These are phyloP conservation scores for Flabesymbios commensalis DNA, from an alignment of 2,888 invertebrate species.

Conservation along the genomic window DNA sequence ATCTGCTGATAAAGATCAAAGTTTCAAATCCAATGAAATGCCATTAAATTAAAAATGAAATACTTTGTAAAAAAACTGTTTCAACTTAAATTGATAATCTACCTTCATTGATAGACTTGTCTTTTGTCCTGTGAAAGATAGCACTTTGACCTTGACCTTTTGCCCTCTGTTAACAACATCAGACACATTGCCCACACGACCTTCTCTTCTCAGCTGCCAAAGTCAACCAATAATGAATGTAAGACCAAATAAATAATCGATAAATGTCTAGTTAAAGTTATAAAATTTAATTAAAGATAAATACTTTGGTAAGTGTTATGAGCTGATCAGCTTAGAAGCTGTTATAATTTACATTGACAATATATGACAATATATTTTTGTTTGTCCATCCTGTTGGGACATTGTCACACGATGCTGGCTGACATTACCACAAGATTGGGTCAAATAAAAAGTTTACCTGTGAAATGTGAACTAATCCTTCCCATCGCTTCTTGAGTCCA, in stretches of 20 bases:
- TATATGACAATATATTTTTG: too few species aligned
- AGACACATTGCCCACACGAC: slow-evolving; percentile 88
- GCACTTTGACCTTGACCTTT: slow-evolving; percentile 78
- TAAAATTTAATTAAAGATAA: too few species aligned
- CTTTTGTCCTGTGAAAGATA: slow-evolving; percentile 91
- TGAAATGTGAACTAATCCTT: slow-evolving; percentile 97
- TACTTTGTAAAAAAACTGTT: background rate
- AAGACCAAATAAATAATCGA: too few species aligned
- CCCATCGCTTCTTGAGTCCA: slow-evolving; percentile 83
- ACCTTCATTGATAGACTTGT: slow-evolving; percentile 91
- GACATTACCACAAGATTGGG: too few species aligned
- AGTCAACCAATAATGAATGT: background rate
- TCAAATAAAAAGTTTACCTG: slow-evolving; percentile 52
- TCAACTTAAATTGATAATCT: slow-evolving; percentile 4
- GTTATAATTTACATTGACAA: too few species aligned
- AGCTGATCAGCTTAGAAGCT: too few species aligned
- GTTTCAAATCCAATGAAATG: too few species aligned
- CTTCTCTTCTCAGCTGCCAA: slow-evolving; percentile 81
- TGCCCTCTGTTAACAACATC: slow-evolving; percentile 91
- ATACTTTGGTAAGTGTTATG: too few species aligned
- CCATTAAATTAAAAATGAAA: slow-evolving; percentile 5
- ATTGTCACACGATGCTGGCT: too few species aligned
- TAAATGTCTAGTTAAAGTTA: too few species aligned
- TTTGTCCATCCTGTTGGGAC: too few species aligned
- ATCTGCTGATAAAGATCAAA: background rate